Evolutionary conservation across 1,140 invertebrate genomes (phyloP), one percentile per base, ranked within the genome.

Genomic region (Drosophila insularis): DNA sequence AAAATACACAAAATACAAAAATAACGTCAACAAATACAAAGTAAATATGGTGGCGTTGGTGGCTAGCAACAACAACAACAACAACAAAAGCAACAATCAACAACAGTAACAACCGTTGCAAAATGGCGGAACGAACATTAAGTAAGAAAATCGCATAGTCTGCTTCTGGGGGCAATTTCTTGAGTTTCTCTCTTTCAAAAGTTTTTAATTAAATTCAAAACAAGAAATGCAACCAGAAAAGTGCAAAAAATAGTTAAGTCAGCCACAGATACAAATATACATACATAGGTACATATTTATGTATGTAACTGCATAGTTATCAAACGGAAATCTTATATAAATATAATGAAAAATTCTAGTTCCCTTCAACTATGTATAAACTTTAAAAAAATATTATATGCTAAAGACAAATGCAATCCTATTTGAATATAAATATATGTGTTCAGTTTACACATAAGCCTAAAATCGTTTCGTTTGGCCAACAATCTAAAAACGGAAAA

Each of bases 1-100:
- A 68, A 64, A 67, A 65, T 43, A 70, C 58, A 85, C 78, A 85
- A 86, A 69, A 81, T 55, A 85, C 78, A 85, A 86, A 71, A 81
- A 71, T 71, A 84, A 76, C 56, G 77, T 76, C 71, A 84, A 77
- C 77, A 85, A 84, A 84, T 73, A 76, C 69, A 69, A 82, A 74
- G 80, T 82, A 81, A 81, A 81, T 81, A 74, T 81, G 65, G 70
- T 65, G 73, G 63, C 54, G 37, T 50, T 31, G 55, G 32, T 35
- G 69, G 69, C 64, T 55, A 32, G 54, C 43, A 50, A 17, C n/a
- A 66, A 55, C 50, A 68, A 65, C 53, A 81, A 67, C 58, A 76
- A 32, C 39, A 35, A 37, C 32, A 14, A 32, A n/a, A 67, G 59
- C 35, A 63, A 56, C 27, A 7, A 59, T 14, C 7, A 13, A 67